Evolutionary conservation across 2,113 vertebrate species (phyloP).

Genomic region (Polypterus bichir): DNA sequence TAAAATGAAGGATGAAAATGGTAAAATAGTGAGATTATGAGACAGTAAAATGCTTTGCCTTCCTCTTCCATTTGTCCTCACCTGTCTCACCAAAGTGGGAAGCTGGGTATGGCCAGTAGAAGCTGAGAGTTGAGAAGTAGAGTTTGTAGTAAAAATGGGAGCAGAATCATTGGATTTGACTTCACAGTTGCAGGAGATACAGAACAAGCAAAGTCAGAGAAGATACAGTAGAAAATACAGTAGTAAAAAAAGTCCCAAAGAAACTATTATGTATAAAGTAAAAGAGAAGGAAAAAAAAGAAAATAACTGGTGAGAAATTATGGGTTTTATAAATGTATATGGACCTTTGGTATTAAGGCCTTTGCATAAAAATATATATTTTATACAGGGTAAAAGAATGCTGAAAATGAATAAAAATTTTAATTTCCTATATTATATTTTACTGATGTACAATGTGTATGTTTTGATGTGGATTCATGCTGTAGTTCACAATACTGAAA

Average conservation of each 20-base stretch:
- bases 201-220: conserved; percentile 26
- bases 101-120: conserved; percentile 62
- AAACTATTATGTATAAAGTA: too few species aligned
- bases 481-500: too few species aligned
- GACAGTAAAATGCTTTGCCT: conserved; percentile 12
- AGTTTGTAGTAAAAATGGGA: conserved; percentile 46
- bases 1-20: conserved; percentile 6
- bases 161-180: conserved; percentile 38
- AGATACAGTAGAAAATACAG: conserved; percentile 2
- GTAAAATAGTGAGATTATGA: conserved; percentile 26
- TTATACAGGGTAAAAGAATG: too few species aligned
- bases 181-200: conserved; percentile 35
- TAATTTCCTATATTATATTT: too few species aligned
- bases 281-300: too few species aligned
- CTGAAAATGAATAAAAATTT: too few species aligned
- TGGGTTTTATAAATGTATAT: too few species aligned
- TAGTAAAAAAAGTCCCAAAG: neutral
- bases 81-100: conserved; percentile 61
- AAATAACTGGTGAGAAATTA: too few species aligned
- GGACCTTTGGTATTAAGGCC: too few species aligned
- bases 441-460: too few species aligned
- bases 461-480: too few species aligned
- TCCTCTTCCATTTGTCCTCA: conserved; percentile 42
- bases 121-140: conserved; percentile 55
- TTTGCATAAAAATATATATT: too few species aligned